Percentiles rank a stretch among this genome's conserved stretches.
These are phyloP conservation scores for Turritopsis dohrnii DNA, from an alignment of 30 jellyfish, hydroid and myxozoan species.

Conservation along the genomic window DNA sequence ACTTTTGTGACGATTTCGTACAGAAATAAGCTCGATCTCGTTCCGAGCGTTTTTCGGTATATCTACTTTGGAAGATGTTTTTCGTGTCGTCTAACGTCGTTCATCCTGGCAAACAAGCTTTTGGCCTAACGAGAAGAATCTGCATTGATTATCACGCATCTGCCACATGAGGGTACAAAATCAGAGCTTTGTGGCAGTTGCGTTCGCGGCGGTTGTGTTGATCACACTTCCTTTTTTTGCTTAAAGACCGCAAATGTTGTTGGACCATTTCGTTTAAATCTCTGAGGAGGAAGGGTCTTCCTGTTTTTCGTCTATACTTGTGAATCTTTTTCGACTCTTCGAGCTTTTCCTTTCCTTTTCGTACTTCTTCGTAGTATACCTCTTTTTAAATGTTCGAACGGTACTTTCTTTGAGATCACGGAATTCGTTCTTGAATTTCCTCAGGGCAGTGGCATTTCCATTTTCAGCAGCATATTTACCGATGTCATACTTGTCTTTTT, in stretches of 20 bases:
- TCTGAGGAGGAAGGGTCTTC: background rate
- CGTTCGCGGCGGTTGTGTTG: slow-evolving; percentile 1
- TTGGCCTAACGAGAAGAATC: background rate
- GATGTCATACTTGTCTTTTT: too few species aligned
- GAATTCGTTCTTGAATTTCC: background rate
- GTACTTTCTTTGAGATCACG: background rate
- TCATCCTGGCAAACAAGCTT: background rate
- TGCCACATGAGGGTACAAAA: background rate
- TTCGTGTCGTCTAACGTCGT: background rate
- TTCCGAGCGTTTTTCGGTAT: background rate
- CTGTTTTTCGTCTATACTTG: background rate
- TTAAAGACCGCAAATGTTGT: background rate
- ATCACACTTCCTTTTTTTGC: background rate
- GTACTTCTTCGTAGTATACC: slow-evolving; percentile 12
- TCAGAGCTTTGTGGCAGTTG: slow-evolving; percentile 1
- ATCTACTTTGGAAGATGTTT: background rate
- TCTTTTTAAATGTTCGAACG: background rate
- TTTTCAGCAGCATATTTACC: too few species aligned
- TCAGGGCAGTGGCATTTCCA: too few species aligned
- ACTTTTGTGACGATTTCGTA: too few species aligned
- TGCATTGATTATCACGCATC: background rate
- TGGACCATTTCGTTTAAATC: background rate
- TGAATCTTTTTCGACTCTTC: background rate
- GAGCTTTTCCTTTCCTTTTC: background rate
- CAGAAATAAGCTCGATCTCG: too few species aligned